These are phyloP conservation scores for Sarcophaga bullata DNA, from an alignment of 1,140 invertebrate genomes.

Conservation along the genomic window DNA sequence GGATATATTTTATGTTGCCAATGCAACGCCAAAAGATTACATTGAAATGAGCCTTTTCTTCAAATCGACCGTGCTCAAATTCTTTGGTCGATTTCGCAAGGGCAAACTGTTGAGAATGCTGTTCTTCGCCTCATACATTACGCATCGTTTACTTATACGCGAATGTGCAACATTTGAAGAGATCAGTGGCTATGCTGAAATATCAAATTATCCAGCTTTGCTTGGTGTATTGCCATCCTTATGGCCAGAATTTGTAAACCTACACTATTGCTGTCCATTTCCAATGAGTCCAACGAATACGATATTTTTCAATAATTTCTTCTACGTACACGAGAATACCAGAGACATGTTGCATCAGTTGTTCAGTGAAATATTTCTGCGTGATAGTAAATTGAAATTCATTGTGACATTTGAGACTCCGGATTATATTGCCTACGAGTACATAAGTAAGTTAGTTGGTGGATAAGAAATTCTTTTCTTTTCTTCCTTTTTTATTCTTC, in stretches of 20 bases:
- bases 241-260: conserved; percentile 53
- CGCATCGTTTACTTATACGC: conserved; percentile 46
- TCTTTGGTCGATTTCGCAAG: neutral
- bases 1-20: neutral
- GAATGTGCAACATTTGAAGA: neutral
- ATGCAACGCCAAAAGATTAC: neutral
- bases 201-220: conserved; percentile 53
- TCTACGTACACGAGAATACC: conserved; percentile 45
- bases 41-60: neutral
- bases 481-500: no score
- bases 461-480: neutral
- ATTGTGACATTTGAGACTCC: conserved; percentile 50
- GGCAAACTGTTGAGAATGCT: no score
- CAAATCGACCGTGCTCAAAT: neutral
- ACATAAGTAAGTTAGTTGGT: neutral
- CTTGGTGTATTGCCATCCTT: conserved; percentile 49
- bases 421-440: neutral
- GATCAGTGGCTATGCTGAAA: conserved; percentile 54
- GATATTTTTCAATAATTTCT: conserved; percentile 54
- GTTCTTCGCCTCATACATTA: conserved; percentile 47
- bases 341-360: conserved; percentile 39
- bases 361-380: conserved; percentile 49
- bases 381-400: conserved; percentile 49
- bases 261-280: conserved; percentile 50
- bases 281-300: conserved; percentile 50